phyloP scores from a whole-genome alignment of 2,888 invertebrate genomes.

The Odiellus spinosus region DNA sequence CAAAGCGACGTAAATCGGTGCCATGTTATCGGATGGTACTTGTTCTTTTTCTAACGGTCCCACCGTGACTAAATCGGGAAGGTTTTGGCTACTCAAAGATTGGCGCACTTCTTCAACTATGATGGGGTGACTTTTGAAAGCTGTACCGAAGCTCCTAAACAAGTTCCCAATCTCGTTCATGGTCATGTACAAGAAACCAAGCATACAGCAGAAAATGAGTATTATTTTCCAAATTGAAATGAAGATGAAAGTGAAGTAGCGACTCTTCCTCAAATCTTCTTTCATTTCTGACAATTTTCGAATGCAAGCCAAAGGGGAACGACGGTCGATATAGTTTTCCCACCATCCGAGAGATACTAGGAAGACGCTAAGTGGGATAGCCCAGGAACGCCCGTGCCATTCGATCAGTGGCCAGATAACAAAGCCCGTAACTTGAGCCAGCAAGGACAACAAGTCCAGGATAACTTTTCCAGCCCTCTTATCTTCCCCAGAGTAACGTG shows the following conservation, averaged over 20 bases:
- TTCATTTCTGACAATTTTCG: constrained; percentile 60
- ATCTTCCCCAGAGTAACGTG: constrained; percentile 32
- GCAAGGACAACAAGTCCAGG: constrained; percentile 43
- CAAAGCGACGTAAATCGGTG: constrained; percentile 27
- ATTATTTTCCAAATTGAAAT: constrained; percentile 80
- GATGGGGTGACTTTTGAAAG: constrained; percentile 53
- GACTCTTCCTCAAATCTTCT: constrained; percentile 55
- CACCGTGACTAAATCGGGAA: constrained; percentile 12
- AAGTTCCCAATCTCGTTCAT: constrained; percentile 60
- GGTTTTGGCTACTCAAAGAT: constrained; percentile 2
- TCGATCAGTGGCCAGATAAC: constrained; percentile 47
- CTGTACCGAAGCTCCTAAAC: constrained; percentile 53
- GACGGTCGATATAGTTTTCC: constrained; percentile 87
- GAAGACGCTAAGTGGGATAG: constrained; percentile 68
- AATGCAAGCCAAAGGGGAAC: constrained; percentile 63
- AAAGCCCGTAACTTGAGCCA: constrained; percentile 48
- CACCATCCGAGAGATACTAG: constrained; percentile 90
- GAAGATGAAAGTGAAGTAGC: constrained; percentile 79
- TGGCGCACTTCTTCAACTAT: constrained; percentile 9
- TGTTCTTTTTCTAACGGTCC: constrained; percentile 11
- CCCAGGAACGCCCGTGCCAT: constrained; percentile 41
- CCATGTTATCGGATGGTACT: constrained; percentile 6
- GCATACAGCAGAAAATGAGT: constrained; percentile 55
- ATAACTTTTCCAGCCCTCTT: constrained; percentile 32
- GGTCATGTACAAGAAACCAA: constrained; percentile 54